A percentile compares a stretch with the other conserved stretches of the same genome.
Evolutionary conservation across 2,113 vertebrate species (phyloP).

Genomic region (Orycteropus afer): DNA sequence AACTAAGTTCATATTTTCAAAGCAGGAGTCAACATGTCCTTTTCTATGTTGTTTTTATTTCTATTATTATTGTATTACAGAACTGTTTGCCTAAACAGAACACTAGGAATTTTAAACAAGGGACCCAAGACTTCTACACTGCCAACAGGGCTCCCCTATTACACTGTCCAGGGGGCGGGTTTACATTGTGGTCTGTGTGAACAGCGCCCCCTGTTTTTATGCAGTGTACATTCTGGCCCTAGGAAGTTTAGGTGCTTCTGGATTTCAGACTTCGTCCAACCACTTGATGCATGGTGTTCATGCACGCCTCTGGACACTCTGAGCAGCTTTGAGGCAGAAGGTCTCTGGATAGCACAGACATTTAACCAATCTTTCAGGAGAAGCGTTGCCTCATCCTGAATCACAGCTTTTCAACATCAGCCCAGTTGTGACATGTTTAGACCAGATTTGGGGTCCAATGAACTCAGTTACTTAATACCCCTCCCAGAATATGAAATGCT

Average conservation of each 20-base stretch:
- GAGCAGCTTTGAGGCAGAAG: neutral
- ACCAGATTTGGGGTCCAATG: neutral
- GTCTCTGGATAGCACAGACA: neutral
- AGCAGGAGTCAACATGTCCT: neutral
- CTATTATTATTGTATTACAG: neutral
- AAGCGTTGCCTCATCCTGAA: conserved; percentile 45
- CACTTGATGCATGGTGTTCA: neutral
- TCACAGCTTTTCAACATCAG: neutral
- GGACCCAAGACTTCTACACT: neutral
- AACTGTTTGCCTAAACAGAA: neutral
- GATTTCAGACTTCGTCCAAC: neutral
- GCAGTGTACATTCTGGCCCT: neutral
- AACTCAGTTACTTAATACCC: neutral
- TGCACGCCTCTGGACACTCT: neutral
- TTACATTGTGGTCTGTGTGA: neutral
- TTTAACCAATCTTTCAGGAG: neutral
- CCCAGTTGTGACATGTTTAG: neutral
- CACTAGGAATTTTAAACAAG: neutral
- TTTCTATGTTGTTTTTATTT: neutral
- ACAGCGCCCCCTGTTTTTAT: rapidly evolving
- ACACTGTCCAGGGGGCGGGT: rapidly evolving
- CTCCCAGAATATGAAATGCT: neutral
- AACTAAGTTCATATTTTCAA: neutral
- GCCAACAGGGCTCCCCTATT: neutral
- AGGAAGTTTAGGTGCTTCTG: neutral